Conservation (phyloP, 2,113 vertebrate genomes). For the Corythaixoides concolor region DNA sequence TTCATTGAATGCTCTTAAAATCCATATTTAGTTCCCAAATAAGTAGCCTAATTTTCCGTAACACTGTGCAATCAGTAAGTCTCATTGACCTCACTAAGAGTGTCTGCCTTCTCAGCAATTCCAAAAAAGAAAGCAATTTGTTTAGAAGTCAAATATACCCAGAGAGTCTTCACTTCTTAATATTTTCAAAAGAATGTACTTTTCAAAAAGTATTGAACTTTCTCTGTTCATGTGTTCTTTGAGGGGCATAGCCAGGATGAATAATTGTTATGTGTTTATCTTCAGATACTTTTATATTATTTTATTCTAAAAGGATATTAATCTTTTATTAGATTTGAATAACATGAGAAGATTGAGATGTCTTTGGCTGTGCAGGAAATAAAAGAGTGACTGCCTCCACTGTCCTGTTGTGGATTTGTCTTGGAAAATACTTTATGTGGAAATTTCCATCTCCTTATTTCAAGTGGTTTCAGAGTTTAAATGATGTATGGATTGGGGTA, state of each 20-base stretch:
- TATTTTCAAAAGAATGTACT: conserved; percentile 16
- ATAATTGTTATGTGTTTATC: conserved; percentile 31
- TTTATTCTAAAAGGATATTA: conserved; percentile 42
- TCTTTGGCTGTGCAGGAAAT: background rate
- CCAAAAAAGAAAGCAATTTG: conserved; percentile 50
- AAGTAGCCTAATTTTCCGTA: conserved; percentile 61
- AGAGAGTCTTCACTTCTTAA: conserved; percentile 1
- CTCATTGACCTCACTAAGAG: conserved; percentile 52
- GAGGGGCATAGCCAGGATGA: background rate
- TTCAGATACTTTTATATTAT: conserved; percentile 14
- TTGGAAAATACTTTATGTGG: background rate
- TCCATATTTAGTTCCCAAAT: conserved; percentile 60
- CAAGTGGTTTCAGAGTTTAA: background rate
- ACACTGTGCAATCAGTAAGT: conserved; percentile 57
- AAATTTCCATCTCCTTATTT: conserved; percentile 23
- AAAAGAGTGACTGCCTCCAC: background rate
- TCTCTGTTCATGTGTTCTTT: background rate
- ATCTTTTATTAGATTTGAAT: conserved; percentile 62
- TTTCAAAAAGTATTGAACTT: background rate
- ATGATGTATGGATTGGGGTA: background rate
- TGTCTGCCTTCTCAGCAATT: conserved; percentile 57
- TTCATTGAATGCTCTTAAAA: conserved; percentile 19
- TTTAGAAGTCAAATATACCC: conserved; percentile 46
- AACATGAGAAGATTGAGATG: conserved; percentile 34
- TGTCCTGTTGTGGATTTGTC: background rate